Evolutionary conservation across 2,888 invertebrate genomes (phyloP).

Genomic region (Chymomyza procnemis): DNA sequence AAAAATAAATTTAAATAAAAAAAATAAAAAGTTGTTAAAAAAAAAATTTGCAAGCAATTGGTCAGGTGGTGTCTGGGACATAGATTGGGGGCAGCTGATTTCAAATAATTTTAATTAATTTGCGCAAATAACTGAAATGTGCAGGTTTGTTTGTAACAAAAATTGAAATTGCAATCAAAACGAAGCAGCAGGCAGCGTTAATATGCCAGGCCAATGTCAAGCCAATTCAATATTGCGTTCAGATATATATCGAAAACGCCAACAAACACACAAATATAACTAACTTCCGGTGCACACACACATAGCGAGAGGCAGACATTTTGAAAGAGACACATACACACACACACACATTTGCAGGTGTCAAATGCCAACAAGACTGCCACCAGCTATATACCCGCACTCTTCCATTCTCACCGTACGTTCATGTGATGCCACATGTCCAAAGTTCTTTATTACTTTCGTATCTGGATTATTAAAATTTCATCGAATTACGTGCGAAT

Average conservation of each 20-base stretch:
- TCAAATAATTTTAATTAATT: slow-evolving; percentile 66
- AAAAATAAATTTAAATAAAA: slow-evolving; percentile 41
- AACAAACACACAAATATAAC: neutral
- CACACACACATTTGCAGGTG: neutral
- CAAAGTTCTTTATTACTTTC: slow-evolving; percentile 58
- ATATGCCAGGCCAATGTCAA: neutral
- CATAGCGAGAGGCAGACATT: neutral
- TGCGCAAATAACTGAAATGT: slow-evolving; percentile 4
- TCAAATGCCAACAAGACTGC: neutral
- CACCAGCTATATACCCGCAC: slow-evolving; percentile 3
- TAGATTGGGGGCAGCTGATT: slow-evolving; percentile 26
- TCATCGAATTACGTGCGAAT: slow-evolving; percentile 57
- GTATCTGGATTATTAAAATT: slow-evolving; percentile 60
- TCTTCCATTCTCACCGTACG: neutral
- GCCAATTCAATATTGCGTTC: neutral
- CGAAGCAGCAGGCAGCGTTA: slow-evolving; percentile 13
- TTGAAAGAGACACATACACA: neutral
- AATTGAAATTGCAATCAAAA: slow-evolving; percentile 48
- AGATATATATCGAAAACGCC: neutral
- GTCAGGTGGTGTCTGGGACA: neutral
- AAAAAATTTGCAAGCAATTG: slow-evolving; percentile 19
- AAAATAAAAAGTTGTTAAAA: slow-evolving; percentile 26
- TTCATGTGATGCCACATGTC: slow-evolving; percentile 36
- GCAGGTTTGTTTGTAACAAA: neutral
- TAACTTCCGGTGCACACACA: neutral